phyloP scores from a whole-genome alignment of 1,140 invertebrate genomes.

The Zaprionus davidi region DNA sequence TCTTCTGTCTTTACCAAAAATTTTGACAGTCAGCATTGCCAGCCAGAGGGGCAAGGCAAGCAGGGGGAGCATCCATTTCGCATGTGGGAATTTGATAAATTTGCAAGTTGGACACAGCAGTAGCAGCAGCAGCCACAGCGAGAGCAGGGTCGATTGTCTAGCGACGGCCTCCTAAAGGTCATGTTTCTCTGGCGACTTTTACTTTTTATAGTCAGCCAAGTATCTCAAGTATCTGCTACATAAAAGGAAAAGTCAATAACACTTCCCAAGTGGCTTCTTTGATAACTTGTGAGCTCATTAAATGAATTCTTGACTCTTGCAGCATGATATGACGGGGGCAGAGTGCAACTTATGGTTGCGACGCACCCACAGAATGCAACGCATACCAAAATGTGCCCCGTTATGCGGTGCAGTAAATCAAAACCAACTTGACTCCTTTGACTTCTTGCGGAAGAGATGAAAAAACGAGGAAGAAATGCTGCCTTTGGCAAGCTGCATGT shows the following conservation, averaged over 20 bases:
- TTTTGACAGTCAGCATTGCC: constrained; percentile 47
- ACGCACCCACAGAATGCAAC: not conserved
- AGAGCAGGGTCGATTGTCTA: constrained; percentile 1
- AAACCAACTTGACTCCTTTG: constrained; percentile 19
- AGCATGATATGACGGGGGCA: not conserved
- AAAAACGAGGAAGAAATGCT: too few species aligned
- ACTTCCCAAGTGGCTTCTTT: not conserved
- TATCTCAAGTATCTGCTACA: not conserved
- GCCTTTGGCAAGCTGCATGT: too few species aligned
- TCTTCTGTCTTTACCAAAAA: constrained; percentile 13
- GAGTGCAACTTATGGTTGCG: constrained; percentile 32
- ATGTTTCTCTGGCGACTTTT: constrained; percentile 49
- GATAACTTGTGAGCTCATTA: constrained; percentile 38
- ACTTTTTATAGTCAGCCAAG: constrained; percentile 37
- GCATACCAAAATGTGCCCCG: constrained; percentile 19
- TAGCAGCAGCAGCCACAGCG: not conserved
- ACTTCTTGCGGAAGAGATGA: constrained; percentile 11
- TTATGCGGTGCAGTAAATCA: constrained; percentile 41
- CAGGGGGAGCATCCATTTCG: not conserved
- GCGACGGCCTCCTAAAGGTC: constrained; percentile 47
- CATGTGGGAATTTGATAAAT: constrained; percentile 59
- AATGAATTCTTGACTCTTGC: constrained; percentile 18
- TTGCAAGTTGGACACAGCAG: constrained; percentile 27
- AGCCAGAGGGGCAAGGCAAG: not conserved
- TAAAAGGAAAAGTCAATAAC: not conserved